Percentiles rank a stretch among this genome's conserved stretches.
Evolutionary conservation across 1,140 invertebrate species (phyloP).

Genomic region (Neodiprion lecontei): DNA sequence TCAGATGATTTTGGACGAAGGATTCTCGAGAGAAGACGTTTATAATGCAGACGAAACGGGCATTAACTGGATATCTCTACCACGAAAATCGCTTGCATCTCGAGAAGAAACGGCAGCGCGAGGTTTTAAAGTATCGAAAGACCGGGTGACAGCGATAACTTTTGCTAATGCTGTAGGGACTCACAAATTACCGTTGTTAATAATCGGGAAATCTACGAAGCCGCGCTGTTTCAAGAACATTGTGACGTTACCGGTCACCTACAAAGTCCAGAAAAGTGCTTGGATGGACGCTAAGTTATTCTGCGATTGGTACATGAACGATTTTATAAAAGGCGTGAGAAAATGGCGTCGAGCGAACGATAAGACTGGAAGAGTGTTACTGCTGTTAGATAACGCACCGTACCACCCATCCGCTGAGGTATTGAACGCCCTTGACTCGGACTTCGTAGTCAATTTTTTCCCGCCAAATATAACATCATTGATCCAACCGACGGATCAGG

Average conservation of each 20-base stretch:
- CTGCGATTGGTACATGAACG: constrained; percentile 27
- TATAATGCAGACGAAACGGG: constrained; percentile 50
- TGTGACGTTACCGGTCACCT: constrained; percentile 14
- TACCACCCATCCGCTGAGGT: constrained; percentile 46
- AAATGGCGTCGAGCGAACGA: constrained; percentile 23
- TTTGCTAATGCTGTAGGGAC: constrained; percentile 30
- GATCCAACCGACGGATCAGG: constrained; percentile 57
- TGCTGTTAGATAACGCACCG: constrained; percentile 53
- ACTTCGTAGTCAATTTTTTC: constrained; percentile 34
- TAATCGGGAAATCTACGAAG: constrained; percentile 40
- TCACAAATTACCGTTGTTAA: constrained; percentile 41
- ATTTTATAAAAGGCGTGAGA: constrained; percentile 26
- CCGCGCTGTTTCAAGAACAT: constrained; percentile 36
- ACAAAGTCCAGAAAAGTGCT: constrained; percentile 22
- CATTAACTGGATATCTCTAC: constrained; percentile 48
- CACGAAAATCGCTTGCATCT: constrained; percentile 46
- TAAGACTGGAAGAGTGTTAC: background rate
- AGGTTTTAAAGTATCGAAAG: constrained; percentile 46
- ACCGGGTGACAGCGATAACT: constrained; percentile 41
- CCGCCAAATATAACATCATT: constrained; percentile 53
- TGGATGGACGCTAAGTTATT: constrained; percentile 31
- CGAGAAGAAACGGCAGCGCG: constrained; percentile 41
- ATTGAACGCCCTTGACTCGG: constrained; percentile 36
- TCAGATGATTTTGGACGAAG: constrained; percentile 15
- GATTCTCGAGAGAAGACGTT: constrained; percentile 33